Evolutionary conservation across 2,888 invertebrate species (phyloP).

Genomic region (Toxonevra muliebris): DNA sequence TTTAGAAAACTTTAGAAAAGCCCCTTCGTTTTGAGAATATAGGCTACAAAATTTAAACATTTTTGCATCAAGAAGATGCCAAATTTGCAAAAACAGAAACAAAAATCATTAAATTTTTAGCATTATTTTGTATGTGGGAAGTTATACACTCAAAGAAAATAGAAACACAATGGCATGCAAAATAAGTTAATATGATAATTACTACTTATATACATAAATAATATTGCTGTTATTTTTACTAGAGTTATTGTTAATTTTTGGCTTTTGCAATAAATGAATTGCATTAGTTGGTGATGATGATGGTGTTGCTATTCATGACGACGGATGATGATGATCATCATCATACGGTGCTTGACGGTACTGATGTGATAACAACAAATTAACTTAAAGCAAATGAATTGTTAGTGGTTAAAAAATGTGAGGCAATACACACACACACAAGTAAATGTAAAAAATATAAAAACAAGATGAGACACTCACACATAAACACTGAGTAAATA

Average conservation of each 20-base stretch:
- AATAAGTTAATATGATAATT: conserved; percentile 19
- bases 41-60: too few relatives aligned
- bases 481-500: too few relatives aligned
- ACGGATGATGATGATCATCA: neutral
- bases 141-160: neutral
- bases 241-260: neutral
- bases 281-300: neutral
- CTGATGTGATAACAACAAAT: conserved; percentile 34
- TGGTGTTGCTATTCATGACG: neutral
- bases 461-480: too few relatives aligned
- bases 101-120: too few relatives aligned
- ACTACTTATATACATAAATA: neutral
- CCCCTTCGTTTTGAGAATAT: too few relatives aligned
- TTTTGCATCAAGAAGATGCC: too few relatives aligned
- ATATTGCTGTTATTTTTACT: neutral
- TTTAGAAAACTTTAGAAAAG: too few relatives aligned
- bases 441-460: too few relatives aligned
- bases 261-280: too few relatives aligned
- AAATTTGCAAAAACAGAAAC: too few relatives aligned
- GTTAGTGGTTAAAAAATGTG: conserved; percentile 33
- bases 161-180: neutral
- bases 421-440: conserved; percentile 14
- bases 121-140: conserved; percentile 17
- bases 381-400: conserved; percentile 34
- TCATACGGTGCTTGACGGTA: conserved; percentile 16